A percentile compares a stretch with the other conserved stretches of the same genome.
phyloP scores from a whole-genome alignment of 2,113 vertebrate genomes.

The Tenebrosternarchus preto region DNA sequence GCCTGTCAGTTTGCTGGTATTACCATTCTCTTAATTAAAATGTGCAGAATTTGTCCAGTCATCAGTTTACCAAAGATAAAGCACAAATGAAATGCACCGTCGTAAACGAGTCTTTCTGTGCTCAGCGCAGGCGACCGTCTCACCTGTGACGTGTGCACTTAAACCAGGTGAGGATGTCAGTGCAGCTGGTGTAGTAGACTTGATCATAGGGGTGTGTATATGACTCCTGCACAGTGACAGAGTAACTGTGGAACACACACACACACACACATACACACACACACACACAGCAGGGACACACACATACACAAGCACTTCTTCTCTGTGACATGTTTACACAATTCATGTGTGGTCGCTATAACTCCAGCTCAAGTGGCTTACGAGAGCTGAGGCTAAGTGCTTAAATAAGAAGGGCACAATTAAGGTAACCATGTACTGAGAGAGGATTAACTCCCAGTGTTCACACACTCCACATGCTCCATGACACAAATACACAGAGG shows the following conservation, averaged over 20 bases:
- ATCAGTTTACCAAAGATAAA: no score
- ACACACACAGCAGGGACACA: conserved; percentile 11
- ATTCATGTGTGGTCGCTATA: conserved; percentile 48
- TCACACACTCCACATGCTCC: neutral
- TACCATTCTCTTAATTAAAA: no score
- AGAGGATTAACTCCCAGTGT: conserved; percentile 41
- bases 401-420: conserved; percentile 34
- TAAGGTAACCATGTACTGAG: conserved; percentile 24
- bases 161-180: conserved; percentile 98
- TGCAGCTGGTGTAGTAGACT: conserved; percentile 95
- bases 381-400: conserved; percentile 23
- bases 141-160: conserved; percentile 97
- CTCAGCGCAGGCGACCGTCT: conserved; percentile 30
- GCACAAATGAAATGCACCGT: no score
- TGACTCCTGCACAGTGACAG: conserved; percentile 93
- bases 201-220: conserved; percentile 95
- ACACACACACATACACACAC: conserved; percentile 24
- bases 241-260: conserved; percentile 78
- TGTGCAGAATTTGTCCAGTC: no score
- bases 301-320: neutral
- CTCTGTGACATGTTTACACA: conserved; percentile 23
- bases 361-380: conserved; percentile 40
- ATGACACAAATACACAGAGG: neutral
- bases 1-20: no score
- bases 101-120: neutral